Base-by-base conservation (phyloP, 2,797 vertebrate genomes). In the Leptodactylus fallax region DNA sequence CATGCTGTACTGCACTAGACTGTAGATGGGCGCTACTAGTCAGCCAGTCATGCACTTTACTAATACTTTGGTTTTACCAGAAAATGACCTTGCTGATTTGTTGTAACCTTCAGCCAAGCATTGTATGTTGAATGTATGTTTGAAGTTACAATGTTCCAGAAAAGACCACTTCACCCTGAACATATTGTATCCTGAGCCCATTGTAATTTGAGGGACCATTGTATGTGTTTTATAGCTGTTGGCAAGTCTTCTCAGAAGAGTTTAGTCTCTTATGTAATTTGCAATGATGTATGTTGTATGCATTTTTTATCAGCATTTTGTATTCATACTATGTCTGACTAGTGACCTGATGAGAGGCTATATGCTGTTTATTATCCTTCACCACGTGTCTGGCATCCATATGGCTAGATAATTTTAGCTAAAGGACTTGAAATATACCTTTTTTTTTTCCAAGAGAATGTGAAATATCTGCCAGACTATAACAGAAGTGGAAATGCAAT, bases 401-500 rank as follows among this genome's bases (percentile, higher is more conserved):
- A 78, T 83, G 49, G 19, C n/a, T 83, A 12, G 80, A 83, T 78
- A 72, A 83, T 76, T 82, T 23, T 65, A 51, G 71, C 3, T 85
- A 3, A 86, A 91, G 72, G 58, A 82, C 0, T 85, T 72, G 63
- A 85, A 91, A 6, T 87, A 84, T 55, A 51, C 0, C 0, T 36
- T 53, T 53, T 61, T 85, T 86, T 79, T 85, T 88, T 60, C 86
- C 51, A 71, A 78, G 55, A 45, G 67, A 81, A 53, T 79, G 21
- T 0, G 49, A 72, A 83, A 23, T 6, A 90, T 13, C 80, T 89
- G 27, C 14, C 83, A 88, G 45, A 21, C 10, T 82, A 11, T 25
- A 16, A 2, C 74, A 78, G 2, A 65, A 87, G 90, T 84, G 51
- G 0, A 25, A 86, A 86, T 87, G 71, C 45, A 78, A 86, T 13